Base-by-base conservation (phyloP, 1,140 invertebrate species). In the Centruroides sculpturatus region DNA sequence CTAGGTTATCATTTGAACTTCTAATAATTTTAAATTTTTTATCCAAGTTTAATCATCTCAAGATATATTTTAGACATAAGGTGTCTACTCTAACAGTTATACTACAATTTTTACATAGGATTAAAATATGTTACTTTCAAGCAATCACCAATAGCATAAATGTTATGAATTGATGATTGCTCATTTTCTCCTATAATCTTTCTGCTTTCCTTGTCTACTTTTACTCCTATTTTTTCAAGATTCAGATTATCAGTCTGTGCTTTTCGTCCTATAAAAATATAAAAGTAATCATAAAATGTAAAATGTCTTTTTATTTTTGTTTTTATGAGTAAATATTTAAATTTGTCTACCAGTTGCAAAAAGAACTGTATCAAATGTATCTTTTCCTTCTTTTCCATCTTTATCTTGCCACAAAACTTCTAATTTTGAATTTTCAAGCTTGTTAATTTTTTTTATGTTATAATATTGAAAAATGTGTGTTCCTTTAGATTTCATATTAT, bases 101-200 rank as follows among this genome's bases (percentile, higher is more conserved):
- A 23, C 23, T 23, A 23, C 23, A 23, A 2, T 23, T 23, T 23
- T 23, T 0, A 23, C 23, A 2, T 23, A 23, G 23, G 23, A 23
- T 23, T 23, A 23, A 23, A n/a, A 56, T 35, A 47, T 35, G 41
- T 49, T 59, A 63, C 61, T 68, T 91, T 81, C 61, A 95, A 78
- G 65, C 97, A 87, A 79, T 98, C 95, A 34, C 95, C 95, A 64
- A 98, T 86, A 35, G 92, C 93, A 75, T 81, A 92, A 59, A 98
- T 85, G 73, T 96, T 79, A 0, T 83, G 77, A 59, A 94, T 80
- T 74, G 87, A 92, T 0, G 89, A 91, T 70, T 86, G 82, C 74
- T 69, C 66, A 11, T 78, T 72, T 59, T 75, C 70, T 10, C 72
- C 73, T n/a, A 81, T 63, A 23, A 84, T 74, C 69, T 82, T 81